Percentiles rank a stretch among this genome's conserved stretches.
Evolutionary conservation across 2,113 vertebrate species (phyloP).

Genomic region (Empidonax alnorum): DNA sequence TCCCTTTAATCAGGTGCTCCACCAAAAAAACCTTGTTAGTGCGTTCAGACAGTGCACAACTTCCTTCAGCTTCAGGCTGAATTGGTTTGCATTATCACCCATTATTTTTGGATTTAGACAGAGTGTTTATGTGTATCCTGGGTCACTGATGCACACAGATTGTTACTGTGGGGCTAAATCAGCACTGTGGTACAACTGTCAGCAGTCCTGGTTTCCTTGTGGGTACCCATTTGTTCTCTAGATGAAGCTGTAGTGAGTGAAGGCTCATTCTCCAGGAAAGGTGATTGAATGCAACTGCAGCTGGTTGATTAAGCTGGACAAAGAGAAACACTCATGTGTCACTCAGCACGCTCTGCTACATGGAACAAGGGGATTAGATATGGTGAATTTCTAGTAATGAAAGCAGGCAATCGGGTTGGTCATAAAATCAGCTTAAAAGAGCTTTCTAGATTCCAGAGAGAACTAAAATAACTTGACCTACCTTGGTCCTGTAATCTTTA

Average conservation of each 20-base stretch:
- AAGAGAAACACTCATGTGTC: neutral
- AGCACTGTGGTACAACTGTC: neutral
- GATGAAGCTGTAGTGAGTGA: neutral
- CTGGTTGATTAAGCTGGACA: neutral
- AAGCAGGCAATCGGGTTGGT: slow-evolving; percentile 37
- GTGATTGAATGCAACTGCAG: neutral
- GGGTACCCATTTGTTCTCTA: neutral
- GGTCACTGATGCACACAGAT: neutral
- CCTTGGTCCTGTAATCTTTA: slow-evolving; percentile 69
- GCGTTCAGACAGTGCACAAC: neutral
- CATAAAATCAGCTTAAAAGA: slow-evolving; percentile 72
- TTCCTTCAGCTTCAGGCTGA: neutral
- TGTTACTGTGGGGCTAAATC: neutral
- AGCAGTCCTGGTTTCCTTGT: neutral
- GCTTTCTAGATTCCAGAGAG: slow-evolving; percentile 57
- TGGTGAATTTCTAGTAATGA: slow-evolving; percentile 56
- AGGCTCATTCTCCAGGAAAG: neutral
- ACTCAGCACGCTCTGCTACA: neutral
- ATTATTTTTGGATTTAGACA: neutral
- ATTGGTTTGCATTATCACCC: neutral
- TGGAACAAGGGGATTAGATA: slow-evolving; percentile 49
- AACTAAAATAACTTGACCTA: slow-evolving; percentile 69
- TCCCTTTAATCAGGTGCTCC: neutral
- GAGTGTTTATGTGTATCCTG: neutral
- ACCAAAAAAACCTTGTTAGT: neutral